A percentile compares a stretch with the other conserved stretches of the same genome.
Evolutionary conservation across 2,797 vertebrate species (phyloP).

Genomic region (Atherinosoma microstoma): DNA sequence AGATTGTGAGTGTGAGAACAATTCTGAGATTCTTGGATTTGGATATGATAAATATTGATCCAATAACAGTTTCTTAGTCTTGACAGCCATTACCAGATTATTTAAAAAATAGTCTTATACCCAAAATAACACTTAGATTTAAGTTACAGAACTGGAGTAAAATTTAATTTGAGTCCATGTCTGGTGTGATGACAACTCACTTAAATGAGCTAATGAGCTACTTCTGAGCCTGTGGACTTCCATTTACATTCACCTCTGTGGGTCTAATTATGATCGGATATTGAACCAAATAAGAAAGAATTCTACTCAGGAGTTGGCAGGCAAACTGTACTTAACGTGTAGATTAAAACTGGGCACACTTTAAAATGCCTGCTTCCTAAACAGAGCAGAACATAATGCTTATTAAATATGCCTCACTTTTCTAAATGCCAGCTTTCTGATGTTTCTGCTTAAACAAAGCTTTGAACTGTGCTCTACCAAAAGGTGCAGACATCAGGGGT

Average conservation of each 20-base stretch:
- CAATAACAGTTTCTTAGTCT: conserved; percentile 5
- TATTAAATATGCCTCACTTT: background rate
- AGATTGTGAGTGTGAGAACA: background rate
- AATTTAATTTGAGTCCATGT: conserved; percentile 41
- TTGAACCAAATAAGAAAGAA: conserved; percentile 35
- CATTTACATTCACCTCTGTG: conserved; percentile 28
- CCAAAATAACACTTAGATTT: conserved; percentile 28
- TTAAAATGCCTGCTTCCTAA: background rate
- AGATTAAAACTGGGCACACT: conserved; percentile 1
- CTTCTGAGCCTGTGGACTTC: conserved; percentile 35
- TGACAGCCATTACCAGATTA: conserved; percentile 1
- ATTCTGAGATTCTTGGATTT: background rate
- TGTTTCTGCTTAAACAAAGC: background rate
- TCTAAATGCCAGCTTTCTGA: background rate
- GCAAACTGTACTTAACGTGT: conserved; percentile 10
- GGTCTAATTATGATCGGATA: conserved; percentile 48
- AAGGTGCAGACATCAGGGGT: conserved; percentile 9
- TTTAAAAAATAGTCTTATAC: conserved; percentile 2
- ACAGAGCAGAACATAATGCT: background rate
- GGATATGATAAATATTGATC: background rate
- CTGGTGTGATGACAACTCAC: conserved; percentile 46
- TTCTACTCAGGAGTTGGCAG: conserved; percentile 20
- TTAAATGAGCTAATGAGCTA: conserved; percentile 58
- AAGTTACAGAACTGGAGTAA: conserved; percentile 42
- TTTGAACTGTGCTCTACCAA: background rate